Evolutionary conservation across 2,797 vertebrate genomes (phyloP).

Genomic region (Pelobates cultripes): DNA sequence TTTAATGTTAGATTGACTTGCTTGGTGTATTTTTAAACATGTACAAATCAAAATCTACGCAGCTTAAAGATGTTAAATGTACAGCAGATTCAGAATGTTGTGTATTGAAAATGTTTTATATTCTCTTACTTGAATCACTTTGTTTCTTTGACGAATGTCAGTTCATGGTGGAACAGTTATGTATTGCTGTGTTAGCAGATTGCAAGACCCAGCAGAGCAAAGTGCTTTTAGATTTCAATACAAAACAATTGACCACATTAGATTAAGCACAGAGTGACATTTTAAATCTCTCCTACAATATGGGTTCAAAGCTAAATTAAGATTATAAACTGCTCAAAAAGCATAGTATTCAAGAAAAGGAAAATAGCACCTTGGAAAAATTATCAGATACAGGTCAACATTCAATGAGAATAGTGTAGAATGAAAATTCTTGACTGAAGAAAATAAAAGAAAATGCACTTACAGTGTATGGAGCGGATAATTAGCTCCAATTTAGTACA

Average conservation of each 20-base stretch:
- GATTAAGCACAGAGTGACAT: background rate
- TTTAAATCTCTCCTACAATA: background rate
- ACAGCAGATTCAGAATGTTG: constrained; percentile 79
- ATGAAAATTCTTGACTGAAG: too few species aligned
- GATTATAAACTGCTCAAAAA: background rate
- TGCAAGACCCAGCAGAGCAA: background rate
- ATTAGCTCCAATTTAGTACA: too few species aligned
- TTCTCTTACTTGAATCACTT: constrained; percentile 79
- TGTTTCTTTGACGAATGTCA: constrained; percentile 79
- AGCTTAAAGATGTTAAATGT: constrained; percentile 84
- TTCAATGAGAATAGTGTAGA: too few species aligned
- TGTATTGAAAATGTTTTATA: constrained; percentile 79
- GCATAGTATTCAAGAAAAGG: too few species aligned
- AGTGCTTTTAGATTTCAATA: background rate
- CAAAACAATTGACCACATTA: background rate
- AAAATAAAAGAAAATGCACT: too few species aligned
- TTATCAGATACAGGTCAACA: too few species aligned
- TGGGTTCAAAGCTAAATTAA: background rate
- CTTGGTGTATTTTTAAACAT: constrained; percentile 81
- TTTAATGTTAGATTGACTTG: constrained; percentile 82
- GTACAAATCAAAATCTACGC: constrained; percentile 83
- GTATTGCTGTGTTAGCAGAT: background rate
- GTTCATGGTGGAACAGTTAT: constrained; percentile 66
- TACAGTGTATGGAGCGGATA: too few species aligned
- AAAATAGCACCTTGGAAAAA: too few species aligned